Percentiles rank a stretch among this genome's conserved stretches.
These are phyloP conservation scores for Nyleta sp. DNA, from an alignment of 2,888 invertebrate species.

Conservation along the genomic window DNA sequence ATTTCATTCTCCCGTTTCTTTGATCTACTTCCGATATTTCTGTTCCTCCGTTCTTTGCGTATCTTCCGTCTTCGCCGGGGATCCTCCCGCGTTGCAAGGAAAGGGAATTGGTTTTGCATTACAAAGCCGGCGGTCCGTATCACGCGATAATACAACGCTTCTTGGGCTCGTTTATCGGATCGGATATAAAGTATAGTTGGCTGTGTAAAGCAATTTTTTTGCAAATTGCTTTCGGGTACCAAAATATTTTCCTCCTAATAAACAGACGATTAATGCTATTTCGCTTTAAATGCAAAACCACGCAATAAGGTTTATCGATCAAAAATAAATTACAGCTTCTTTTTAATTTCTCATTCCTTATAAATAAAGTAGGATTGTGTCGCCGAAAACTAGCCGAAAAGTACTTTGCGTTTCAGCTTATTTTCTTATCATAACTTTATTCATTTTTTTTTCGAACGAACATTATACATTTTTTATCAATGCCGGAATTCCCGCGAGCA, in stretches of 20 bases:
- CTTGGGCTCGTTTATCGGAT: constrained; percentile 59
- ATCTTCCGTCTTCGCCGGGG: constrained; percentile 20
- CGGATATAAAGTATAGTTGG: constrained; percentile 55
- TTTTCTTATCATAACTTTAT: too few species aligned
- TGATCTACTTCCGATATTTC: constrained; percentile 50
- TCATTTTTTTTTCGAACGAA: too few species aligned
- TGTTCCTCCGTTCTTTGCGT: constrained; percentile 27
- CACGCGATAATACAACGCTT: constrained; percentile 59
- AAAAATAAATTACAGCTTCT: too few species aligned
- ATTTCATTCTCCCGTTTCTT: constrained; percentile 55
- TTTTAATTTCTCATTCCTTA: too few species aligned
- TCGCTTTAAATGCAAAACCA: too few species aligned
- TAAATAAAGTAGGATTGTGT: too few species aligned
- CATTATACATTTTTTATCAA: too few species aligned
- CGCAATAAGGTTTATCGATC: too few species aligned
- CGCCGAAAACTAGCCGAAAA: too few species aligned
- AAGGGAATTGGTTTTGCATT: constrained; percentile 63
- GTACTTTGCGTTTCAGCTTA: too few species aligned
- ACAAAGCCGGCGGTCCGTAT: constrained; percentile 63
- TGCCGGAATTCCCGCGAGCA: too few species aligned
- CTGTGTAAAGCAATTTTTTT: constrained; percentile 52
- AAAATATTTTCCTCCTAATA: constrained; percentile 40
- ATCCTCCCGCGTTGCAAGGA: constrained; percentile 29
- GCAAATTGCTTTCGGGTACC: constrained; percentile 33
- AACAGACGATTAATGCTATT: too few species aligned